phyloP scores from a whole-genome alignment of 2,888 invertebrate species.

The Trichogramma dendrolimi region DNA sequence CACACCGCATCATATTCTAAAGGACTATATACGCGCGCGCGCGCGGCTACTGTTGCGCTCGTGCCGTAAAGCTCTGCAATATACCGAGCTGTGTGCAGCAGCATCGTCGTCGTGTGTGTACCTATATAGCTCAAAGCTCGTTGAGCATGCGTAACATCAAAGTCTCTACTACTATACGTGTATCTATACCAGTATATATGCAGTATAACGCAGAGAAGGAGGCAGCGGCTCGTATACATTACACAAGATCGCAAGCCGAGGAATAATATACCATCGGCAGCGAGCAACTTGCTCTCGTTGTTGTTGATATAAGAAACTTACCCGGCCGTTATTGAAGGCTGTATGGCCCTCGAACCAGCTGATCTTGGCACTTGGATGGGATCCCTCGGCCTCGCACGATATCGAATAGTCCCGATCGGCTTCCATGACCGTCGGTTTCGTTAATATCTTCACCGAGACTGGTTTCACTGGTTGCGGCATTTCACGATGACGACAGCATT shows the following conservation, averaged over 20 bases:
- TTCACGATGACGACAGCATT: background rate
- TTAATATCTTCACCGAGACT: conserved; percentile 69
- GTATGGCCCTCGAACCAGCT: conserved; percentile 80
- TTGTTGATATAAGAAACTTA: conserved; percentile 48
- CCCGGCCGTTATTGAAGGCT: conserved; percentile 72
- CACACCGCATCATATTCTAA: no score
- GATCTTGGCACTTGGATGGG: conserved; percentile 79
- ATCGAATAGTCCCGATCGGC: conserved; percentile 76
- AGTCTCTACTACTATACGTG: no score
- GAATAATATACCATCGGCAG: background rate
- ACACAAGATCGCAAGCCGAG: background rate
- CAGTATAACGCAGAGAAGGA: no score
- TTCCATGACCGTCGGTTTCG: conserved; percentile 72
- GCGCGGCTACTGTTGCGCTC: no score
- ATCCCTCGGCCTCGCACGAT: conserved; percentile 78
- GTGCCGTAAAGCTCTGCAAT: no score
- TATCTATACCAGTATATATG: no score
- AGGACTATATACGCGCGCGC: no score
- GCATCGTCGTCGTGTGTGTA: no score
- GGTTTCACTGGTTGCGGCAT: conserved; percentile 68
- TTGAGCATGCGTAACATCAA: no score
- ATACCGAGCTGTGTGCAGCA: no score
- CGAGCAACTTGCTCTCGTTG: background rate
- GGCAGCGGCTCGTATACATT: no score
- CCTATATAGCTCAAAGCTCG: no score